Conservation (phyloP, 2,888 invertebrate genomes). For the Laothoe populi region DNA sequence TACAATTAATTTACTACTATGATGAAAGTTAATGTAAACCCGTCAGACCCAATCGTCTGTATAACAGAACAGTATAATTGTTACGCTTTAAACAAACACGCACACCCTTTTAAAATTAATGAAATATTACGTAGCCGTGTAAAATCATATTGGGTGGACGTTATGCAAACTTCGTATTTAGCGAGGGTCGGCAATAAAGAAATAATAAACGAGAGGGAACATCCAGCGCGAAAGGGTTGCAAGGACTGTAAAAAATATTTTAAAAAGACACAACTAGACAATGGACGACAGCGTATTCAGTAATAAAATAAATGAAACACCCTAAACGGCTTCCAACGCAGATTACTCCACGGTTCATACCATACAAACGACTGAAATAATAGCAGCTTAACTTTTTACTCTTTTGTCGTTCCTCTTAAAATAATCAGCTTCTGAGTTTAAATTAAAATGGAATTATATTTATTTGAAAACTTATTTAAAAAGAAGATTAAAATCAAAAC, state of each 20-base stretch:
- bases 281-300: slow-evolving; percentile 58
- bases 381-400: slow-evolving; percentile 41
- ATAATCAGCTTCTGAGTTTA: not conserved
- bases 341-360: slow-evolving; percentile 55
- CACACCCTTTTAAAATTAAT: slow-evolving; percentile 41
- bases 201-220: slow-evolving; percentile 66
- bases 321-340: slow-evolving; percentile 55
- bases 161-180: slow-evolving; percentile 69
- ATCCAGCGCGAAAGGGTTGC: slow-evolving; percentile 69
- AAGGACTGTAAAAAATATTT: slow-evolving; percentile 60
- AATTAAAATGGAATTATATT: not conserved
- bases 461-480: not conserved
- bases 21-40: slow-evolving; percentile 52
- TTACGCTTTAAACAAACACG: slow-evolving; percentile 36
- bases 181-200: slow-evolving; percentile 66
- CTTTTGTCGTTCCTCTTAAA: slow-evolving; percentile 2
- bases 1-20: slow-evolving; percentile 39
- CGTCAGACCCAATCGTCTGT: slow-evolving; percentile 38
- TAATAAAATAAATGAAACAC: slow-evolving; percentile 65
- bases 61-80: slow-evolving; percentile 44
- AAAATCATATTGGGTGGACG: slow-evolving; percentile 56
- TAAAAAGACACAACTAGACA: slow-evolving; percentile 65
- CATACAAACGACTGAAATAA: slow-evolving; percentile 57
- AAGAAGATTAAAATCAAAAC: not conserved
- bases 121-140: slow-evolving; percentile 47